Evolutionary conservation across 2,113 vertebrate species (phyloP).

Genomic region (Microtus oregoni): DNA sequence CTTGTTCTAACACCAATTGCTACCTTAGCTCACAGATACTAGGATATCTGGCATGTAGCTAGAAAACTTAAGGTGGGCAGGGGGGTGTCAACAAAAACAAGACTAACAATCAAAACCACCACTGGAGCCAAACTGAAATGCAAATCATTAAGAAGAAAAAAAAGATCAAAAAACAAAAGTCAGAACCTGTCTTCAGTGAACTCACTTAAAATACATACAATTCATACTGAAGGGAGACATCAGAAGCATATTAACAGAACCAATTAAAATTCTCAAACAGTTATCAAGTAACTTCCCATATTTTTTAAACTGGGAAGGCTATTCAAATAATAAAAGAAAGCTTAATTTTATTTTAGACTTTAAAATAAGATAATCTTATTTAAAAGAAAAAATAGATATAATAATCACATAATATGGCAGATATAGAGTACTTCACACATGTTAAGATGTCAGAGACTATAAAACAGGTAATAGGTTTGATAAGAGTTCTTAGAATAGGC

Average conservation of each 20-base stretch:
- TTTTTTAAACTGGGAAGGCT: not conserved
- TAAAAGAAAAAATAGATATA: not conserved
- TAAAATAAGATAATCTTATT: not conserved
- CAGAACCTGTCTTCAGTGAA: not conserved
- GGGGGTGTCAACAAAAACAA: not conserved
- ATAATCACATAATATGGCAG: not conserved
- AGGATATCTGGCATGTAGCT: not conserved
- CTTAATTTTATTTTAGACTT: slow-evolving; percentile 42
- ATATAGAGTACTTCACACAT: not conserved
- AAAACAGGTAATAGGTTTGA: not conserved
- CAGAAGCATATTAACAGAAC: not conserved
- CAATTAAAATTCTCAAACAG: not conserved
- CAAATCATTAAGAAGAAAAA: not conserved
- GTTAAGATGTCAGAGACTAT: not conserved
- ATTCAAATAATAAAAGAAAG: not conserved
- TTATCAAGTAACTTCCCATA: not conserved
- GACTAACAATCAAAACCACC: not conserved
- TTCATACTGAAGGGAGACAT: not conserved
- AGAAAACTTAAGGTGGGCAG: not conserved
- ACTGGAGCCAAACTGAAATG: slow-evolving; percentile 18
- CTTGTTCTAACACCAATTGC: not conserved
- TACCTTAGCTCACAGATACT: not conserved
- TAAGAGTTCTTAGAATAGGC: slow-evolving; percentile 1
- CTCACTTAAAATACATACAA: not conserved
- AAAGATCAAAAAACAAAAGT: slow-evolving; percentile 1